Base-by-base conservation (phyloP, 1,140 invertebrate species). In the Leptinotarsa texana region DNA sequence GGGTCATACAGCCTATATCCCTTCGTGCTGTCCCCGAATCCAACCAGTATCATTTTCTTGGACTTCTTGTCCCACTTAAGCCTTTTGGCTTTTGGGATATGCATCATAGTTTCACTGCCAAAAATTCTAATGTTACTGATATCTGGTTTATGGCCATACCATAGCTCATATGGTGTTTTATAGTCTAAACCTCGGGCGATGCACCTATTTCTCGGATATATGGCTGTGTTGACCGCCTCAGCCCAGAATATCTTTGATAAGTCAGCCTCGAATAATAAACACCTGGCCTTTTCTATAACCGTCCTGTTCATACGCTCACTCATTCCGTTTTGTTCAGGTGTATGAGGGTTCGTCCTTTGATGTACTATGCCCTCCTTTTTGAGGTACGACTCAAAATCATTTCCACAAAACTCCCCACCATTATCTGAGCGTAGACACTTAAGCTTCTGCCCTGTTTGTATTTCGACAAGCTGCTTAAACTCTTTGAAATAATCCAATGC, bases 251-350 rank as follows among this genome's bases (percentile, higher is more conserved):
- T 65, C 24, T 65, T 65, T 15, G 73, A 49, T 21, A 87, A 49
- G 13, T 79, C 62, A 33, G 78, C 79, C 75, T 87, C 82, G 33
- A 78, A 72, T 17, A 87, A 66, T 75, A 87, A 75, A 72, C 82
- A 80, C 75, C 82, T 78, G 42, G 85, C 85, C 70, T 78, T 82
- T 65, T 86, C 82, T 2, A 82, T 77, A 5, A 88, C 63, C 4
- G 81, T 87, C 22, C 85, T 67, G 74, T 87, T 87, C 22, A 82
- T 75, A 61, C 84, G 69, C 74, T 87, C 87, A 13, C 80, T 77
- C 27, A 81, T 73, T 18, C 86, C 86, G 80, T 88, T 88, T 74
- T 86, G 83, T 73, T 85, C 74, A 63, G 87, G 83, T 18, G 83
- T 82, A 69, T 87, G 83, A 1, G 74, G 22, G 4, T 79, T 76